Percentiles rank a stretch among this genome's conserved stretches.
Conservation (phyloP, 2,113 vertebrate species). For the Trachemys scripta region DNA sequence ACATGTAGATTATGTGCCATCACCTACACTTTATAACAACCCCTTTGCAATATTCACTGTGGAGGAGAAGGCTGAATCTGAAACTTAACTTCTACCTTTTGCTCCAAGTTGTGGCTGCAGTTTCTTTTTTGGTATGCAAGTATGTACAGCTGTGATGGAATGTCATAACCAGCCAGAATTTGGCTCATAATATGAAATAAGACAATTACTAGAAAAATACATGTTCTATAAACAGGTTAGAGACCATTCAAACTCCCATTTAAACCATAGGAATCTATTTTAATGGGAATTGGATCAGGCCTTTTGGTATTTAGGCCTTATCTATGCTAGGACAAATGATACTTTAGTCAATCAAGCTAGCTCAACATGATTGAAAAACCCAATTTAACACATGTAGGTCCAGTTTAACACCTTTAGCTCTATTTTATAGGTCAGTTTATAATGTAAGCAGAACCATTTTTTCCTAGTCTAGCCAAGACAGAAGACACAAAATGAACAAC, state of each 20-base stretch:
- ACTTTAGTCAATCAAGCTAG: background rate
- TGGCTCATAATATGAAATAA: background rate
- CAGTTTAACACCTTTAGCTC: background rate
- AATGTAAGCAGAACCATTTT: background rate
- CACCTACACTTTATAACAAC: background rate
- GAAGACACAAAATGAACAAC: background rate
- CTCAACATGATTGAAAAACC: background rate
- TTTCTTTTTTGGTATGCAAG: background rate
- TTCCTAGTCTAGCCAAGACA: background rate
- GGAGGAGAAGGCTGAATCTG: no score
- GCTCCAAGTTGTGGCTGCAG: background rate
- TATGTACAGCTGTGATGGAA: background rate
- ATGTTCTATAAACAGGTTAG: background rate
- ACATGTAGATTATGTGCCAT: background rate
- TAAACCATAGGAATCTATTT: background rate
- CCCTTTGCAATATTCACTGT: no score
- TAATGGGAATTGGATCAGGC: background rate
- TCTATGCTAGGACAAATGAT: background rate
- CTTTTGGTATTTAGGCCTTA: background rate
- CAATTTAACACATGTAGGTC: background rate
- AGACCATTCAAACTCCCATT: background rate
- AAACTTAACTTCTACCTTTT: slow-evolving; percentile 11
- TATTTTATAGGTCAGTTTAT: background rate
- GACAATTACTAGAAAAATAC: background rate
- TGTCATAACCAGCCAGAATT: background rate